Percentiles rank a stretch among this genome's conserved stretches.
Conservation (phyloP, 2,888 invertebrate genomes). For the Drosophila paucipuncta region DNA sequence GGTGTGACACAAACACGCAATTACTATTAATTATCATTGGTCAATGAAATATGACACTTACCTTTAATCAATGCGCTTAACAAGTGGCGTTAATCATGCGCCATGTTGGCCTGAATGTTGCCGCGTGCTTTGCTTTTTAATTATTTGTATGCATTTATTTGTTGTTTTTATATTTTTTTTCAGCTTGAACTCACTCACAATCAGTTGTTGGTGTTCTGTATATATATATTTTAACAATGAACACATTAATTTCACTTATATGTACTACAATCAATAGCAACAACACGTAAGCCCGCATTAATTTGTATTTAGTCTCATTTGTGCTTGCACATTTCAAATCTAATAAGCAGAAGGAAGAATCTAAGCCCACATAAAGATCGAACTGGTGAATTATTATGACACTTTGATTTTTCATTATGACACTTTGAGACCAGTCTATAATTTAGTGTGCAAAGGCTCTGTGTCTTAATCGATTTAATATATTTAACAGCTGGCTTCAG, state of each 20-base stretch:
- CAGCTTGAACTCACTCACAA: slow-evolving; percentile 22
- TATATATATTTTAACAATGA: background rate
- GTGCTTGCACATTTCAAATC: background rate
- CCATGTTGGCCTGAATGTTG: slow-evolving; percentile 50
- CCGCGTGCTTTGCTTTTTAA: slow-evolving; percentile 14
- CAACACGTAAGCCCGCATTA: background rate
- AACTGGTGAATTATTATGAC: background rate
- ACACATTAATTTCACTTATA: slow-evolving; percentile 9
- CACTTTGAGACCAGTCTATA: background rate
- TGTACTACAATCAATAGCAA: background rate
- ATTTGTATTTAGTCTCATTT: slow-evolving; percentile 13
- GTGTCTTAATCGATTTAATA: background rate
- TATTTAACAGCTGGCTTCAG: background rate
- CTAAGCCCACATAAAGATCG: background rate
- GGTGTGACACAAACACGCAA: slow-evolving; percentile 13
- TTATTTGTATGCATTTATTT: slow-evolving; percentile 20
- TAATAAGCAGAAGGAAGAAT: background rate
- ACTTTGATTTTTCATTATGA: background rate
- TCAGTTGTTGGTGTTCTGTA: slow-evolving; percentile 7
- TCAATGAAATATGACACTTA: slow-evolving; percentile 62
- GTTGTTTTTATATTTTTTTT: slow-evolving; percentile 1
- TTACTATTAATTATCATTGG: slow-evolving; percentile 51
- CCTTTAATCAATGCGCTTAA: slow-evolving; percentile 60
- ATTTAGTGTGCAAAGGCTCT: background rate
- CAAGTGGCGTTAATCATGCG: slow-evolving; percentile 67